Evolutionary conservation across 2,113 vertebrate species (phyloP).

Genomic region (Mirounga angustirostris): DNA sequence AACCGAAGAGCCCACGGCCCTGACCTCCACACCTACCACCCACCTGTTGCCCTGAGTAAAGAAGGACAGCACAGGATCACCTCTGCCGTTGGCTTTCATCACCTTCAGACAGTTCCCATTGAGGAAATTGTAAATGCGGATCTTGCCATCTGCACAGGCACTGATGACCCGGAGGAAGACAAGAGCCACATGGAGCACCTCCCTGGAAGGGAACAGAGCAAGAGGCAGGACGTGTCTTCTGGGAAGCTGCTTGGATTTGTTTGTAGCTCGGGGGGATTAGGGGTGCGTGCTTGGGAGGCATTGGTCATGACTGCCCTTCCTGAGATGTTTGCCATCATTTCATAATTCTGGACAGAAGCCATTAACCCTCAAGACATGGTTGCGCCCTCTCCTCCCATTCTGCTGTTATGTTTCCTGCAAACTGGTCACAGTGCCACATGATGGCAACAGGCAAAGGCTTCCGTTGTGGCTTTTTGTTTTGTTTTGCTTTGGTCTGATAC

Average conservation of each 20-base stretch:
- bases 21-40: conserved; percentile 68
- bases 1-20: neutral
- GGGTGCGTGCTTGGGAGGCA: neutral
- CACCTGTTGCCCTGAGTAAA: conserved; percentile 89
- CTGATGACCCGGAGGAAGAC: conserved; percentile 93
- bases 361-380: neutral
- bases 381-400: neutral
- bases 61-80: conserved; percentile 89
- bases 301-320: neutral
- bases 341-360: neutral
- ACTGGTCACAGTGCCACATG: neutral
- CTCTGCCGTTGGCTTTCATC: conserved; percentile 86
- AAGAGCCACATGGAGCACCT: conserved; percentile 91
- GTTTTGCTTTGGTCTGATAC: neutral
- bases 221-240: neutral
- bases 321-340: neutral
- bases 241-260: neutral
- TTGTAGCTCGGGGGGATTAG: neutral
- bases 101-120: conserved; percentile 91
- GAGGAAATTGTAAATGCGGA: conserved; percentile 93
- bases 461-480: neutral
- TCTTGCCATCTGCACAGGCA: conserved; percentile 93
- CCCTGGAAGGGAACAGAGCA: conserved; percentile 86
- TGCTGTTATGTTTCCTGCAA: neutral
- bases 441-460: neutral